Evolutionary conservation across 2,888 invertebrate species (phyloP).

Genomic region (Protophormia terraenovae): DNA sequence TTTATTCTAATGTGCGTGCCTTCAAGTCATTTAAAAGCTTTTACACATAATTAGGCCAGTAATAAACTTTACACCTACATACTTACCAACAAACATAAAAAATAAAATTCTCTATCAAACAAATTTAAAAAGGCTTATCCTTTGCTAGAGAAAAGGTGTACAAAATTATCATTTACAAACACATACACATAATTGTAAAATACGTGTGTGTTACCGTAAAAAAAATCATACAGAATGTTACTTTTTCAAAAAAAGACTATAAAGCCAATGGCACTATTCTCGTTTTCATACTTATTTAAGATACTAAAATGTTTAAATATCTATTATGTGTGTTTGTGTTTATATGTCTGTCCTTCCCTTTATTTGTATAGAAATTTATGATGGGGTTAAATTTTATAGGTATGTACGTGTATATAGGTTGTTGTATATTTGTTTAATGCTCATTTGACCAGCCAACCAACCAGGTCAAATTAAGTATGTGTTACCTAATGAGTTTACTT

Average conservation of each 20-base stretch:
- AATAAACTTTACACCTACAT: constrained; percentile 31
- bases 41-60: constrained; percentile 66
- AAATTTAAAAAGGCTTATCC: constrained; percentile 55
- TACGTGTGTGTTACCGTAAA: not conserved
- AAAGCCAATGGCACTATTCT: constrained; percentile 11
- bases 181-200: not conserved
- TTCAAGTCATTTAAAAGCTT: constrained; percentile 65
- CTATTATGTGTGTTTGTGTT: not conserved
- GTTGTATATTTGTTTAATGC: not conserved
- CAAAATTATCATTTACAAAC: constrained; percentile 58
- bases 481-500: constrained; percentile 47
- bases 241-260: not conserved
- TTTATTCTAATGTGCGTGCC: constrained; percentile 51
- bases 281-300: not conserved
- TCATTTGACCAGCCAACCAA: constrained; percentile 42
- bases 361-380: not conserved
- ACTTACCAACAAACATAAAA: not conserved
- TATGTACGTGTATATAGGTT: no score
- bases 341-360: not conserved
- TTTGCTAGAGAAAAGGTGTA: constrained; percentile 47
- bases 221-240: not conserved
- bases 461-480: constrained; percentile 45
- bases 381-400: not conserved
- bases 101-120: constrained; percentile 31
- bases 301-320: constrained; percentile 4